Percentiles rank a stretch among this genome's conserved stretches.
phyloP scores from a whole-genome alignment of 1,140 invertebrate species.

The Drosophila albomicans region DNA sequence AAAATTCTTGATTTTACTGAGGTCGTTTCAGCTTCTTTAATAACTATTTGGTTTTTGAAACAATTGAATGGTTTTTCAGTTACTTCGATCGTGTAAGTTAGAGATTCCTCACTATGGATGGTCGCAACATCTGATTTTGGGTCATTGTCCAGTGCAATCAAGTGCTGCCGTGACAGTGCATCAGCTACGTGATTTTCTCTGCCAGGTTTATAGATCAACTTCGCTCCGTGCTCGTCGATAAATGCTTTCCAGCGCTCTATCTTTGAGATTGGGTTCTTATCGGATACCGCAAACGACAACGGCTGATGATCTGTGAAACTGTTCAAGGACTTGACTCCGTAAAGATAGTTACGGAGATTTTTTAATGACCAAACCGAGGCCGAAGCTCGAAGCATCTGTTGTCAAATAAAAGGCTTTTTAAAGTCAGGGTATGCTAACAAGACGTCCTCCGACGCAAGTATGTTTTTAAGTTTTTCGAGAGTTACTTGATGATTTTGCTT shows the following conservation, averaged over 20 bases:
- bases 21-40: constrained; percentile 17
- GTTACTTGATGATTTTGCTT: constrained; percentile 11
- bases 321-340: constrained; percentile 5
- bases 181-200: constrained; percentile 29
- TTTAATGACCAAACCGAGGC: constrained; percentile 30
- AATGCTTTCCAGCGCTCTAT: constrained; percentile 27
- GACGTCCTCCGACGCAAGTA: constrained; percentile 33
- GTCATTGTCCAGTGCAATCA: constrained; percentile 12
- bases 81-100: constrained; percentile 5
- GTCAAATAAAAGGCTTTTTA: constrained; percentile 27
- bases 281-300: constrained; percentile 19
- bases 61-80: constrained; percentile 32
- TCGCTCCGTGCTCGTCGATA: constrained; percentile 35
- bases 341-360: constrained; percentile 22
- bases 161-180: constrained; percentile 22
- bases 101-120: constrained; percentile 24
- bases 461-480: constrained; percentile 26
- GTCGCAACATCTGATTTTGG: constrained; percentile 14
- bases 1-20: no score
- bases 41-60: constrained; percentile 38
- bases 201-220: constrained; percentile 38
- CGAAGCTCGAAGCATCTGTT: constrained; percentile 19
- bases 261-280: constrained; percentile 8
- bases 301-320: constrained; percentile 36
- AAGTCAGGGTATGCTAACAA: constrained; percentile 15